Conservation (phyloP, 1,140 invertebrate species). For the Lethrus apterus region DNA sequence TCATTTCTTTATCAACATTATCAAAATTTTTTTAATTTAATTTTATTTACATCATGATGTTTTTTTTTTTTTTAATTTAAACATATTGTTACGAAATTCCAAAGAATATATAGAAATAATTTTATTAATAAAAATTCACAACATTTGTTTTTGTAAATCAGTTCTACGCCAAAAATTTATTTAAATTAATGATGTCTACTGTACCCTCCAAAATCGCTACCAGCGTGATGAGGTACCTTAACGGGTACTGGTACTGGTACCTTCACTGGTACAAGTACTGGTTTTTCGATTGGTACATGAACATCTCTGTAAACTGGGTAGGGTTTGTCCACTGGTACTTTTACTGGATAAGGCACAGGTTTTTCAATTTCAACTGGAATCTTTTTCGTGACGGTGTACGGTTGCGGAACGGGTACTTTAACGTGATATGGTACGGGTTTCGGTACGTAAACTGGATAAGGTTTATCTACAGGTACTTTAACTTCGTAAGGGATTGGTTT, state of each 20-base stretch:
- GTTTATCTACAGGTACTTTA: slow-evolving; percentile 64
- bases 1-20: too few relatives aligned
- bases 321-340: slow-evolving; percentile 70
- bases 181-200: too few relatives aligned
- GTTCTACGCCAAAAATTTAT: too few relatives aligned
- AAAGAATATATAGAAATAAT: too few relatives aligned
- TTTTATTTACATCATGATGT: too few relatives aligned
- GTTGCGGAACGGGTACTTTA: slow-evolving; percentile 69
- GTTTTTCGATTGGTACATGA: slow-evolving; percentile 63
- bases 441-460: slow-evolving; percentile 69
- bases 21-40: too few relatives aligned
- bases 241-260: slow-evolving; percentile 49
- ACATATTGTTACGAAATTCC: too few relatives aligned
- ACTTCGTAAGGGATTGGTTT: slow-evolving; percentile 71
- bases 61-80: too few relatives aligned
- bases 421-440: slow-evolving; percentile 69
- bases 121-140: too few relatives aligned
- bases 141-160: too few relatives aligned
- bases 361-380: slow-evolving; percentile 59
- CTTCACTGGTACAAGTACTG: slow-evolving; percentile 64
- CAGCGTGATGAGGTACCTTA: slow-evolving; percentile 39
- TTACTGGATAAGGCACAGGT: slow-evolving; percentile 66
- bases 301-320: slow-evolving; percentile 69
- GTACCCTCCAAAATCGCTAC: slow-evolving; percentile 16
- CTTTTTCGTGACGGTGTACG: slow-evolving; percentile 68